Evolutionary conservation across 2,113 vertebrate genomes (phyloP).

Genomic region (Circaetus cinerascens): DNA sequence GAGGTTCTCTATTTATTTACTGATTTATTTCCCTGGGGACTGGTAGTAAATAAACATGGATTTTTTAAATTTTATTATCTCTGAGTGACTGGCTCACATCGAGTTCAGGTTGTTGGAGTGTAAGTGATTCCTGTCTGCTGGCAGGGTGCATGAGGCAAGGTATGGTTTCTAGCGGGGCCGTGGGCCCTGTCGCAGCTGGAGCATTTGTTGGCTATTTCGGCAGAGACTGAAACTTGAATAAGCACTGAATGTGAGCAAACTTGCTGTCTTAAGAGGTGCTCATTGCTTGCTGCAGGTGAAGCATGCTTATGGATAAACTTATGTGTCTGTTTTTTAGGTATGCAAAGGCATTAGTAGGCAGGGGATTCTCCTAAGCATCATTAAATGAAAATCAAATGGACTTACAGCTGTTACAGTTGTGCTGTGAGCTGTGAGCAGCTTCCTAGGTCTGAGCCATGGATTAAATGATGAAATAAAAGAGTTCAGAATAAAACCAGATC

Average conservation of each 20-base stretch:
- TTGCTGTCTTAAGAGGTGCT: not conserved
- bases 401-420: not conserved
- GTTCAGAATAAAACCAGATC: not conserved
- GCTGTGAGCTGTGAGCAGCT: not conserved
- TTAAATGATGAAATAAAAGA: not conserved
- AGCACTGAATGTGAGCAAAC: not conserved
- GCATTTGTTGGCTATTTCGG: not conserved
- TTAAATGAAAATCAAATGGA: not conserved
- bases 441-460: not conserved
- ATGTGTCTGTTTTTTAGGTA: not conserved
- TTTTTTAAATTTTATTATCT: not conserved
- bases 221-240: not conserved
- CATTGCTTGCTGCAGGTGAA: not conserved
- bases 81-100: not conserved
- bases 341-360: not conserved
- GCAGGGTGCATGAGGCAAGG: not conserved
- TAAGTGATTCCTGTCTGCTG: not conserved
- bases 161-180: fast-evolving
- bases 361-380: not conserved
- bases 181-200: not conserved
- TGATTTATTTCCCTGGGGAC: not conserved
- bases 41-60: not conserved
- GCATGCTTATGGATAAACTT: not conserved
- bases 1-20: not conserved
- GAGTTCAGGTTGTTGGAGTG: not conserved